These are phyloP conservation scores for Dascyllus trimaculatus DNA, from an alignment of 2,113 vertebrate species.

Conservation along the genomic window DNA sequence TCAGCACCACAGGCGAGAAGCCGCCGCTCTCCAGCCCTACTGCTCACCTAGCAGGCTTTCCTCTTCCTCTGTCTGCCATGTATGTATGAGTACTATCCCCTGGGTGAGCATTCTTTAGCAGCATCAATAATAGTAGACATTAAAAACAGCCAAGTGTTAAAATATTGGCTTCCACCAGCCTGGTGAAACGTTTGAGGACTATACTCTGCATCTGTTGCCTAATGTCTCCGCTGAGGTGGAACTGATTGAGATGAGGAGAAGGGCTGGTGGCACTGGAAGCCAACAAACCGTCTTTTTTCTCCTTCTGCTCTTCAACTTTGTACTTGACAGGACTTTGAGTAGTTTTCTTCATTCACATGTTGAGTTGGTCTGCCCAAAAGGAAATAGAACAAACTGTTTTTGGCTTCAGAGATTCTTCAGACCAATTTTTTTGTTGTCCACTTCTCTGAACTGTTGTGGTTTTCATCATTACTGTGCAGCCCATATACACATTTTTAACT, in stretches of 20 bases:
- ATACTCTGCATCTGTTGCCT: slow-evolving; percentile 22
- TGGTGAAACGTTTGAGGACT: slow-evolving; percentile 9
- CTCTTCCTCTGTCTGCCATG: slow-evolving; percentile 8
- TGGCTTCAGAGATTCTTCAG: background rate
- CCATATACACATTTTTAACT: background rate
- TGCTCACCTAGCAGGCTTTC: slow-evolving; percentile 26
- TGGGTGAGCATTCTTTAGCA: slow-evolving; percentile 48
- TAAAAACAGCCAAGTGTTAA: slow-evolving; percentile 28
- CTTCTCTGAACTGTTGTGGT: slow-evolving; percentile 46
- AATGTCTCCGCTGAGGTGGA: slow-evolving; percentile 50
- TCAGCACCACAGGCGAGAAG: slow-evolving; percentile 25
- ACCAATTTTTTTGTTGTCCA: slow-evolving; percentile 4
- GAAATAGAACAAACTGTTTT: background rate
- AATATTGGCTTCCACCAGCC: slow-evolving; percentile 34
- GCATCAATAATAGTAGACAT: slow-evolving; percentile 25
- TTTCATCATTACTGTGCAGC: slow-evolving; percentile 34
- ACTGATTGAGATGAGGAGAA: slow-evolving; percentile 48
- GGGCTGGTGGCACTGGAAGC: background rate
- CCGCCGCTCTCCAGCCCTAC: background rate
- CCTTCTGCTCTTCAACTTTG: background rate
- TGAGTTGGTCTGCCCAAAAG: slow-evolving; percentile 2
- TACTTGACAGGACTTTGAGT: background rate
- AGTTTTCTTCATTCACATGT: background rate
- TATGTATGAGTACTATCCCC: slow-evolving; percentile 36
- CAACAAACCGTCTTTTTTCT: background rate